Base-by-base conservation (phyloP, 2,797 vertebrate genomes). In the Danio albolineatus region DNA sequence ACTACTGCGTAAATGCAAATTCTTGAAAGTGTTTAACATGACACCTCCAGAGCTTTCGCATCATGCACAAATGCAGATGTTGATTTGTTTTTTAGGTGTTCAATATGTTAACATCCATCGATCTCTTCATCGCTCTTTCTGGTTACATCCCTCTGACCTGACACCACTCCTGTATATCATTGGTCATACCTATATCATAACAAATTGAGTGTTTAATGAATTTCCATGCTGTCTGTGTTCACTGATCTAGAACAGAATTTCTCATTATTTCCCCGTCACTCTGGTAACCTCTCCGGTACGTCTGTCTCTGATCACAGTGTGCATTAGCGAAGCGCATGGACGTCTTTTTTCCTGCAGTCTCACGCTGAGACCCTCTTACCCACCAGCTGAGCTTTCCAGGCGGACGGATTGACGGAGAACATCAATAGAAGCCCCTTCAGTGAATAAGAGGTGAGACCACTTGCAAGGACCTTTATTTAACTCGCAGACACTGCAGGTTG, bases 401-500 rank as follows among this genome's bases (percentile, higher is more conserved):
- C 2, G 38, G 9, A 43, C n/a, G n/a, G n/a, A n/a, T 62, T 62
- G 59, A 74, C 10, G 4, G 4, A 4, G 71, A 51, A 19, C 48
- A 74, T 67, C 69, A 41, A 53, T 19, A 61, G 49, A 75, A 16
- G 5, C 14, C 28, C 28, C 54, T 80, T 75, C 62, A 38, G 39
- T 14, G 38, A 54, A 43, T 44, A n/a, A 71, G 49, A 21, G 17
- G 51, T 66, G 39, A 54, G 48, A 76, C 36, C 51, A 17, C 66
- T 53, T 48, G 48, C 62, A 12, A 14, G 56, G 13, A 56, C 41
- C 36, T 13, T 14, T 43, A 59, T 43, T 19, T 44, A 10, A 16
- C 19, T 71, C 66, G n/a, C n/a, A 49, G 49, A 46, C 67, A 6
- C 28, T 79, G 60, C 82, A 48, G 48, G 77, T 83, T 86, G 60